Evolutionary conservation across 1,140 invertebrate genomes (phyloP), one percentile per base, ranked within the genome.

Genomic region (Delia radicum): DNA sequence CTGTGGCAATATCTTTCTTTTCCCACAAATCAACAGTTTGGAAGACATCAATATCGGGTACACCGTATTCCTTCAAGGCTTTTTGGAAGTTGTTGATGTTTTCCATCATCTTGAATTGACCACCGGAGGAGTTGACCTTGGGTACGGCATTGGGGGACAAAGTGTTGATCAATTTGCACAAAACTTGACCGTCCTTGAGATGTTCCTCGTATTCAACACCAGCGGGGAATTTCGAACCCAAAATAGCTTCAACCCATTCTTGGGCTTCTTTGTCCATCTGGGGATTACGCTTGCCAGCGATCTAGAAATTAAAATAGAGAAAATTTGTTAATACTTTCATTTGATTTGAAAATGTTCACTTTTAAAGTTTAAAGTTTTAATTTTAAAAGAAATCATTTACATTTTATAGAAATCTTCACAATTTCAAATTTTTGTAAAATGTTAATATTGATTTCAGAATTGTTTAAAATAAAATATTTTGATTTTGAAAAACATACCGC

Each of bases 11-110:
- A 86, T 98, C 96, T 87, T 98, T 97, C 88, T 93, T 94, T 84
- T 98, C 96, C 88, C 94, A 98, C 33, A 99, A 89, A 87, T 98
- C 97, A 42, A 97, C 95, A 10, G 96, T 97, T 89, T 99, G 96
- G 91, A 99, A 99, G 0, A 98, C 91, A 87, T 99, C 96, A 69
- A 96, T 92, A 78, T 96, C 95, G 18, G 94, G 90, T 12, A 98
- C 96, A 78, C 97, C 97, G 84, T 97, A 97, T 26, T 90, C 90
- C 80, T 93, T 93, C 77, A 95, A 91, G 0, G 95, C 96, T 75
- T 92, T 92, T 87, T 98, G 96, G 90, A 99, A 98, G 89, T 95
- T 92, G 88, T 94, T 95, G 84, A 97, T 94, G 89, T 98, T 98
- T 88, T 98, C 95, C 95, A 97, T 97, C 90, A 97, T 92, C 84